phyloP scores from a whole-genome alignment of 2,113 vertebrate genomes.

The Sula dactylatra region DNA sequence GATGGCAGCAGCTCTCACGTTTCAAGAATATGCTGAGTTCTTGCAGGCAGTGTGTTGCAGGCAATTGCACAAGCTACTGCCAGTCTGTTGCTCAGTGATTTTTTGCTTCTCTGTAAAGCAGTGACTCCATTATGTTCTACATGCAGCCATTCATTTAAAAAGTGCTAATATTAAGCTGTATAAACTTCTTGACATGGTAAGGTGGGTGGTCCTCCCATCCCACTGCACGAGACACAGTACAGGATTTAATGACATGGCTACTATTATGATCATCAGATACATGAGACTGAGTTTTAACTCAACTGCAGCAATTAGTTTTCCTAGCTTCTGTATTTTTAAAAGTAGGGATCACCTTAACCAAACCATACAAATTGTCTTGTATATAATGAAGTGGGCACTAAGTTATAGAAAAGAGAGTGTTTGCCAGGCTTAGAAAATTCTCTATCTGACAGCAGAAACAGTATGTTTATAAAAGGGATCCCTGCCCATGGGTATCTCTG shows the following conservation, averaged over 20 bases:
- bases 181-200: background rate
- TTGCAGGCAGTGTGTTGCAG: background rate
- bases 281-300: background rate
- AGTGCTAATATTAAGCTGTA: background rate
- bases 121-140: background rate
- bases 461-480: background rate
- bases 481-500: background rate
- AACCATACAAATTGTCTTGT: background rate
- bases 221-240: fast-evolving
- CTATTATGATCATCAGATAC: background rate
- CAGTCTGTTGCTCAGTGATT: background rate
- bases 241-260: background rate
- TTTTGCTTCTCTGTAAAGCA: background rate
- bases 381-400: background rate
- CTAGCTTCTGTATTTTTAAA: background rate
- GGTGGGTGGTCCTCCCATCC: background rate
- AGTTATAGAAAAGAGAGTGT: background rate
- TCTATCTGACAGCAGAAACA: background rate
- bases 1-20: background rate
- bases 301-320: background rate
- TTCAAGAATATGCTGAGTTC: background rate
- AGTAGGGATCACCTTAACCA: background rate
- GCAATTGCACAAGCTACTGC: background rate
- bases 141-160: background rate
- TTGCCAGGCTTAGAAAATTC: background rate